Percentiles rank a stretch among this genome's conserved stretches.
Evolutionary conservation across 2,113 vertebrate species (phyloP).

Genomic region (Melanerpes formicivorus): DNA sequence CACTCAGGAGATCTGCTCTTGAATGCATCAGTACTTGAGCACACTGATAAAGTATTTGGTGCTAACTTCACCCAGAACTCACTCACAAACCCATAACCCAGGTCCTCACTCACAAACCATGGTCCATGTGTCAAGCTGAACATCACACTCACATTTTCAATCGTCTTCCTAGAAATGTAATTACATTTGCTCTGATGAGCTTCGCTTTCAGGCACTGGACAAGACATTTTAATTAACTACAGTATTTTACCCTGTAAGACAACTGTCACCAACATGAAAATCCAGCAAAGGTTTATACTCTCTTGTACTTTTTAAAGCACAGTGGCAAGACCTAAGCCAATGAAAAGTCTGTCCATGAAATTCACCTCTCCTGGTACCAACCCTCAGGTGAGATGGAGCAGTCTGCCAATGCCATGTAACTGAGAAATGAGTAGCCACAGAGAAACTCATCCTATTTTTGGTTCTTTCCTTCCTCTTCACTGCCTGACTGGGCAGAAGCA

Average conservation of each 20-base stretch:
- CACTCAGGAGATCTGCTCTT: neutral
- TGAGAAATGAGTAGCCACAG: neutral
- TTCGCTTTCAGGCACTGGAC: neutral
- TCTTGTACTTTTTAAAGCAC: neutral
- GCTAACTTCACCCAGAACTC: neutral
- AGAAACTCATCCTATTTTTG: neutral
- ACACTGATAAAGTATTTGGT: neutral
- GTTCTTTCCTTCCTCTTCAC: neutral
- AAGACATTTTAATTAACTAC: neutral
- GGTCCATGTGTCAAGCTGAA: neutral
- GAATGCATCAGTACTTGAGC: neutral
- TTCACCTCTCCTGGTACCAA: neutral
- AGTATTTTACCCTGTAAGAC: neutral
- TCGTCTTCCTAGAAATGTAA: neutral
- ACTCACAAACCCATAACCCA: too few relatives aligned
- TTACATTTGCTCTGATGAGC: neutral
- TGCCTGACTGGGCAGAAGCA: neutral
- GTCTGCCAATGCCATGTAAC: neutral
- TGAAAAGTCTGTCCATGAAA: neutral
- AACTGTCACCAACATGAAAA: neutral
- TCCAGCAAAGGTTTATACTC: neutral
- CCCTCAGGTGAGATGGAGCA: neutral
- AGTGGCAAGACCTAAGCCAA: neutral
- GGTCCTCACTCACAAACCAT: neutral
- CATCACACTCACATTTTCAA: fast-evolving